These are phyloP conservation scores for Magallana nippona DNA, from an alignment of 2,888 invertebrate genomes.

Conservation along the genomic window DNA sequence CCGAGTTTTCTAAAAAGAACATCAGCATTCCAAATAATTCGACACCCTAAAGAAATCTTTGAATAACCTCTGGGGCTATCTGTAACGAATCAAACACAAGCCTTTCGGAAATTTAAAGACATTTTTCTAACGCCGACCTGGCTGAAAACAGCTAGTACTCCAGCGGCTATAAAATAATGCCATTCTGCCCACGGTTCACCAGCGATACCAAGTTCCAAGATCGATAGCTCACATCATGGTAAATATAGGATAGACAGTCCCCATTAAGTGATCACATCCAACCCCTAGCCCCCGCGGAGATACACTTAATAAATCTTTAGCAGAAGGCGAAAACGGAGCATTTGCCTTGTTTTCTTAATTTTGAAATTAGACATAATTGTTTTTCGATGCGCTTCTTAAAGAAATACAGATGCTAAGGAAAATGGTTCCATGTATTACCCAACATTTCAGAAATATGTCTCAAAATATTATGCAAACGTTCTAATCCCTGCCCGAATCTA, in stretches of 20 bases:
- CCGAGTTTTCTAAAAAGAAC: too few species aligned
- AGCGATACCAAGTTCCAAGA: not conserved
- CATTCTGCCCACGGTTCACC: not conserved
- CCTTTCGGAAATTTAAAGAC: not conserved
- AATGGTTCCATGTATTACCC: not conserved
- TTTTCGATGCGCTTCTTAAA: not conserved
- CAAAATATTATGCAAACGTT: too few species aligned
- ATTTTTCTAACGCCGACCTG: not conserved
- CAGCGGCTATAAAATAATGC: slow-evolving; percentile 4
- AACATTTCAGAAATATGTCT: not conserved
- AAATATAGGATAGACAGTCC: too few species aligned
- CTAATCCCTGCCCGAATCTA: too few species aligned
- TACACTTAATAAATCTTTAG: not conserved
- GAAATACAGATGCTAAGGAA: slow-evolving; percentile 20
- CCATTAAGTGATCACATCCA: too few species aligned
- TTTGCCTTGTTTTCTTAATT: not conserved
- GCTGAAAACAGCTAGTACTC: not conserved
- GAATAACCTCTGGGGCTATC: not conserved
- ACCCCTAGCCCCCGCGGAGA: too few species aligned
- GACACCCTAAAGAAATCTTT: too few species aligned
- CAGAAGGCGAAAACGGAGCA: not conserved
- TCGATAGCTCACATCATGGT: too few species aligned
- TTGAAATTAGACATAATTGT: not conserved
- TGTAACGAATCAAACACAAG: too few species aligned
- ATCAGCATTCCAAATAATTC: too few species aligned